Conservation (phyloP, 2,797 vertebrate species). For the Tapirus indicus region DNA sequence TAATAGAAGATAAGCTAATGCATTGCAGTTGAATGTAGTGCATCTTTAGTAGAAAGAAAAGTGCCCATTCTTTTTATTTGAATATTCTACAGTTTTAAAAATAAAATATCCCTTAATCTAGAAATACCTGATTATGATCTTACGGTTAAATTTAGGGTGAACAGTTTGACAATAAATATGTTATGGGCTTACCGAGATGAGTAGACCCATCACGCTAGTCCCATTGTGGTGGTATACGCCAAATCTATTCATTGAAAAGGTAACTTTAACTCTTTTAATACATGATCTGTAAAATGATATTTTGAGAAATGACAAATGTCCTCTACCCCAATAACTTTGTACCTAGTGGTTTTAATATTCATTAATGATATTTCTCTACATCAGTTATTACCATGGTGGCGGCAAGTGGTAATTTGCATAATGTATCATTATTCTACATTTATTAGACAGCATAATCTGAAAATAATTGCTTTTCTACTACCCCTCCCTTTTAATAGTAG, state of each 20-base stretch:
- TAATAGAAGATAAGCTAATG: background rate
- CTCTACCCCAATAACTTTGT: background rate
- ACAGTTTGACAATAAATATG: background rate
- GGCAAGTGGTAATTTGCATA: background rate
- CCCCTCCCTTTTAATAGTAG: background rate
- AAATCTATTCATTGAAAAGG: background rate
- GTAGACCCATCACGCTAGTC: background rate
- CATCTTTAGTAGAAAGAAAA: background rate
- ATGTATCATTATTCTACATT: background rate
- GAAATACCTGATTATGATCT: background rate
- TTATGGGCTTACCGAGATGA: too few species aligned
- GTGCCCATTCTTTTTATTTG: background rate
- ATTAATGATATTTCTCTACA: background rate
- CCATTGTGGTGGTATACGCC: background rate
- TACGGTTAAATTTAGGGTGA: background rate
- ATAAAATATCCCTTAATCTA: background rate
- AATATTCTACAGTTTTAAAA: background rate
- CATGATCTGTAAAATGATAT: background rate
- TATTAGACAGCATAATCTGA: background rate
- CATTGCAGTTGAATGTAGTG: background rate
- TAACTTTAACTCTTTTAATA: background rate
- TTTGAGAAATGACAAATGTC: background rate
- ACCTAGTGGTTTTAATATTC: background rate
- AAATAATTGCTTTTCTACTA: background rate
- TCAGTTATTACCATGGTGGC: background rate